A percentile compares a stretch with the other conserved stretches of the same genome.
Evolutionary conservation across 2,113 vertebrate species (phyloP).

Genomic region (Colossoma macropomum): DNA sequence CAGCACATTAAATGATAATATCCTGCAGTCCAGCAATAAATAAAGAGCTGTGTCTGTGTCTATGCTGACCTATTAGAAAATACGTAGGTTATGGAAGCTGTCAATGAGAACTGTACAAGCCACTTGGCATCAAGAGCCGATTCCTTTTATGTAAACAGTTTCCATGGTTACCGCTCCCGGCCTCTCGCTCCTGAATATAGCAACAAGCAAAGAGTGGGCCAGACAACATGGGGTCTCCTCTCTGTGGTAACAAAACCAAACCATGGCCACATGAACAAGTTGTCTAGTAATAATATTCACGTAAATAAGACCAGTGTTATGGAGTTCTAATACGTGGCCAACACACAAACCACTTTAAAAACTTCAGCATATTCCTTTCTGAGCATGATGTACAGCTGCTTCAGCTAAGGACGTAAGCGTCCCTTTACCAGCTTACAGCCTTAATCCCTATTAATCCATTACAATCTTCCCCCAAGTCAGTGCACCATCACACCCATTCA

Average conservation of each 20-base stretch:
- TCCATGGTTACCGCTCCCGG: slow-evolving; percentile 64
- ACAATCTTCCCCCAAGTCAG: slow-evolving; percentile 6
- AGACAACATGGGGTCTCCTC: neutral
- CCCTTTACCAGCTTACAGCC: neutral
- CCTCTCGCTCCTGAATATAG: neutral
- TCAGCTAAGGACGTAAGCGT: neutral
- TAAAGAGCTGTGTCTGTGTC: no score
- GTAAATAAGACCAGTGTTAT: neutral
- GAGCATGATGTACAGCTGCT: neutral
- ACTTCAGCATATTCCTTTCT: neutral
- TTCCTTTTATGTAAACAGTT: slow-evolving; percentile 67
- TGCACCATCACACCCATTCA: slow-evolving; percentile 14
- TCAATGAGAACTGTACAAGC: slow-evolving; percentile 40
- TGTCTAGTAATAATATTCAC: neutral
- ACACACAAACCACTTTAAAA: neutral
- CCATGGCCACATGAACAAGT: neutral
- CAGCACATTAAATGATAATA: no score
- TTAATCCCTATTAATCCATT: slow-evolving; percentile 38
- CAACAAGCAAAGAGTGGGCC: neutral
- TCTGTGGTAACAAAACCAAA: no score
- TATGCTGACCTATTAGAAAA: neutral
- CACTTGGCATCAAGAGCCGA: neutral
- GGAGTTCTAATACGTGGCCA: neutral
- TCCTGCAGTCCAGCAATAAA: neutral
- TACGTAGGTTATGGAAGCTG: slow-evolving; percentile 24